A percentile compares a stretch with the other conserved stretches of the same genome.
Conservation (phyloP, 2,797 vertebrate genomes). For the Pantherophis alleghaniensis region DNA sequence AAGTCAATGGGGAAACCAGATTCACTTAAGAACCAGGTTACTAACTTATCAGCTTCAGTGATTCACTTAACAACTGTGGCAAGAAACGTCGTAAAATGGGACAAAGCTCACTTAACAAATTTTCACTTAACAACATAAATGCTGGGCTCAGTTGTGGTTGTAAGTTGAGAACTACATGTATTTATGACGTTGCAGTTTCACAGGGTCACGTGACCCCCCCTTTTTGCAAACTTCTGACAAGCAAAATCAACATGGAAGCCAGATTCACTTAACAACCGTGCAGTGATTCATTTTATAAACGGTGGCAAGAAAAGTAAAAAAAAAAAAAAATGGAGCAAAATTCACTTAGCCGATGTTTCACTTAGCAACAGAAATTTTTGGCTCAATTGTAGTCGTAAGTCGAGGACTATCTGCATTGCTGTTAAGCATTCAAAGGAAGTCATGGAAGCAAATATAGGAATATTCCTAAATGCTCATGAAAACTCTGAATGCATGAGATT, state of each 20-base stretch:
- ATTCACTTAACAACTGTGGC: background rate
- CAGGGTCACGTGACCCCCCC: background rate
- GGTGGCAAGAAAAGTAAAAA: too few relatives aligned
- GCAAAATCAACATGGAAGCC: background rate
- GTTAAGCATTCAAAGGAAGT: background rate
- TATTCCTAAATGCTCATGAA: background rate
- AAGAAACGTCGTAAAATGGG: background rate
- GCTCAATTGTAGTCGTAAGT: too few relatives aligned
- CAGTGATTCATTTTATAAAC: background rate
- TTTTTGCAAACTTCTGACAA: background rate
- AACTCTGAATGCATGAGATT: background rate
- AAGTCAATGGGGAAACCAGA: background rate
- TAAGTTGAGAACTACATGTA: background rate
- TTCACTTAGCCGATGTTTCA: too few relatives aligned
- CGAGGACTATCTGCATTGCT: background rate
- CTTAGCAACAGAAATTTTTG: too few relatives aligned
- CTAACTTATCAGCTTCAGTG: too few relatives aligned
- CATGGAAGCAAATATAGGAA: background rate
- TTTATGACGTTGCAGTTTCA: background rate
- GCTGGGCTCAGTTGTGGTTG: background rate
- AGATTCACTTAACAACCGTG: background rate
- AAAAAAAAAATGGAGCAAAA: too few relatives aligned
- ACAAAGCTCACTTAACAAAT: background rate
- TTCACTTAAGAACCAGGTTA: background rate
- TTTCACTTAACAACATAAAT: background rate